Evolutionary conservation across 2,113 vertebrate species (phyloP).

Genomic region (Cyphomyrus discorhynchus): DNA sequence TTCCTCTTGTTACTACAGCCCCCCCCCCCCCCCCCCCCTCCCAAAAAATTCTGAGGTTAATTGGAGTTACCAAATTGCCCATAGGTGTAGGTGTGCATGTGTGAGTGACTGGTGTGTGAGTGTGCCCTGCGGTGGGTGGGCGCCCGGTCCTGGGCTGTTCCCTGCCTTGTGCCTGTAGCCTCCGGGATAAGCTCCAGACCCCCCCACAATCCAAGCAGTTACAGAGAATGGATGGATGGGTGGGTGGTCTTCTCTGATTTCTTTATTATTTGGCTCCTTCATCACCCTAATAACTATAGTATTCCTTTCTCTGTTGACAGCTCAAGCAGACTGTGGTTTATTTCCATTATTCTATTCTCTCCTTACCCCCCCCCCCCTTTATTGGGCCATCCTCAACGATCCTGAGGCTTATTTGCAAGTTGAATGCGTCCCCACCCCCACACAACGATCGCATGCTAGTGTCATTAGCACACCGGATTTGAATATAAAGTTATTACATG

Average conservation of each 20-base stretch:
- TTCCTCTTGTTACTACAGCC: not conserved
- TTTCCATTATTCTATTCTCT: not conserved
- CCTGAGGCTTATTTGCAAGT: not conserved
- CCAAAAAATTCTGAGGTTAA: too few relatives aligned
- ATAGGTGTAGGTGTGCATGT: not conserved
- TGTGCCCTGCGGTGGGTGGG: not conserved
- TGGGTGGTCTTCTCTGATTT: not conserved
- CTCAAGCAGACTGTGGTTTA: not conserved
- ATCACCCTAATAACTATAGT: not conserved
- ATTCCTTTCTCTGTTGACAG: not conserved
- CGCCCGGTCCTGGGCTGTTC: not conserved
- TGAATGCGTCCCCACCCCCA: not conserved
- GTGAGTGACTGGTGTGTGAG: not conserved
- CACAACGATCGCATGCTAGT: not conserved
- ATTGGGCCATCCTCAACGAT: not conserved
- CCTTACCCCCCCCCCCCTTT: not conserved
- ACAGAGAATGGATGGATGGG: not conserved
- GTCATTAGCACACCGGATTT: not conserved
- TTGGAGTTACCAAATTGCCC: too few relatives aligned
- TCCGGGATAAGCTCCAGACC: not conserved
- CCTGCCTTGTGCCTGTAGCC: too few relatives aligned
- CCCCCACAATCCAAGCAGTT: not conserved
- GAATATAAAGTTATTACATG: slow-evolving; percentile 16
- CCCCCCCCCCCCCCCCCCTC: too few relatives aligned
- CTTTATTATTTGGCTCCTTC: not conserved